phyloP scores from a whole-genome alignment of 2,113 vertebrate genomes.

The Neogale vison region DNA sequence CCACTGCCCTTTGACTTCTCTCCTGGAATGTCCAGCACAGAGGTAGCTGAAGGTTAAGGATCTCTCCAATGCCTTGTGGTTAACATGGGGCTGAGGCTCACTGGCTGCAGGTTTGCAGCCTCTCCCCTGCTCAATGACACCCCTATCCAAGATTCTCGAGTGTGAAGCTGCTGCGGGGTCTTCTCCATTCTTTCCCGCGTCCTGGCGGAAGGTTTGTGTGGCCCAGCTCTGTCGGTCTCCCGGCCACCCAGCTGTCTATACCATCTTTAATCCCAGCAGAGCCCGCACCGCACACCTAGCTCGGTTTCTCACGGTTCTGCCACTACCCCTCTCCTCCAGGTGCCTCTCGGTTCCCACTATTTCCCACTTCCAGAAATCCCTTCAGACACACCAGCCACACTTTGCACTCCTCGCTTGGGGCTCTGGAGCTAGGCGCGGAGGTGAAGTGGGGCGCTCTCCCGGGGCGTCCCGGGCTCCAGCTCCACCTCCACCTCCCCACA shows the following conservation, averaged over 20 bases:
- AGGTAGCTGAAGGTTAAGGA: constrained; percentile 8
- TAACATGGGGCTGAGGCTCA: not conserved
- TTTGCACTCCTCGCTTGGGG: not conserved
- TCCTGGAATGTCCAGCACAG: not conserved
- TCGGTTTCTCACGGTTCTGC: not conserved
- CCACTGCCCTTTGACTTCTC: not conserved
- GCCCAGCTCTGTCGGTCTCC: not conserved
- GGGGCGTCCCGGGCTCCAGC: not conserved
- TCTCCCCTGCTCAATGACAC: fast-evolving
- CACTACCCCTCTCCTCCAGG: not conserved
- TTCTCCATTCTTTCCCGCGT: not conserved
- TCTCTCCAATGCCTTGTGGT: not conserved
- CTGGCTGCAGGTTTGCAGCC: not conserved
- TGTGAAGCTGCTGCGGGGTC: not conserved
- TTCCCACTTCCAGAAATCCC: not conserved
- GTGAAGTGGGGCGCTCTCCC: not conserved
- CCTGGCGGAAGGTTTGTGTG: fast-evolving
- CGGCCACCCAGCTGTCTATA: not conserved
- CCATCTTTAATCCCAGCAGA: not conserved
- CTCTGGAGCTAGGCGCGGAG: not conserved
- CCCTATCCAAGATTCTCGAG: not conserved
- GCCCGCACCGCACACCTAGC: not conserved
- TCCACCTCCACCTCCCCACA: not conserved
- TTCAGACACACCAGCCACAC: not conserved
- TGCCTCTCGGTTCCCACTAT: not conserved